Conservation (phyloP, 1,140 invertebrate genomes). For the Spodoptera frugiperda region DNA sequence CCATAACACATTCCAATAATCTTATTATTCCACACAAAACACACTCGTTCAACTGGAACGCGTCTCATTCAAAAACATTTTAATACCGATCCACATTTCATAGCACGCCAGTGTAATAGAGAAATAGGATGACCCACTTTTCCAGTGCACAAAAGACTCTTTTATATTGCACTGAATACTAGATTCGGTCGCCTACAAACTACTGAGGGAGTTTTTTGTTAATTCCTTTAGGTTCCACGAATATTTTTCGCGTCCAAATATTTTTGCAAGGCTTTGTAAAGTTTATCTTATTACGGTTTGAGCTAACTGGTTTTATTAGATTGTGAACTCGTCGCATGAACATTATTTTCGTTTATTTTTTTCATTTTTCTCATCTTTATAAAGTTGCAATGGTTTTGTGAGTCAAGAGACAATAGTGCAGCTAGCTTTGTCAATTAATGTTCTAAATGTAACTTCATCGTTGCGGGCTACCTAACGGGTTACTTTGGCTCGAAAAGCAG, state of each 20-base stretch:
- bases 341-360: background rate
- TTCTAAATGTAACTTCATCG: too few species aligned
- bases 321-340: background rate
- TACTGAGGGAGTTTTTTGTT: constrained; percentile 56
- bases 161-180: constrained; percentile 65
- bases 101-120: constrained; percentile 54
- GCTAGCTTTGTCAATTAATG: too few species aligned
- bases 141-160: constrained; percentile 65
- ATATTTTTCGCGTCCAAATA: constrained; percentile 35
- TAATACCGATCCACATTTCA: constrained; percentile 18
- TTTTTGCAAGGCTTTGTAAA: constrained; percentile 46
- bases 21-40: background rate
- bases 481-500: too few species aligned
- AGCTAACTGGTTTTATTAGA: background rate
- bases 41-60: background rate
- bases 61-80: constrained; percentile 22
- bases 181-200: constrained; percentile 60
- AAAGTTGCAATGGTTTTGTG: too few species aligned
- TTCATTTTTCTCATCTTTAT: background rate
- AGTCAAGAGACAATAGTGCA: too few species aligned
- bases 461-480: too few species aligned
- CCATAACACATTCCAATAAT: background rate
- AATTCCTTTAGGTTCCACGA: constrained; percentile 45
- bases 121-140: constrained; percentile 68
- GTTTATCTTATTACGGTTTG: constrained; percentile 33